These are phyloP conservation scores for Rhinolophus sinicus DNA, from an alignment of 2,113 vertebrate genomes.

Conservation along the genomic window DNA sequence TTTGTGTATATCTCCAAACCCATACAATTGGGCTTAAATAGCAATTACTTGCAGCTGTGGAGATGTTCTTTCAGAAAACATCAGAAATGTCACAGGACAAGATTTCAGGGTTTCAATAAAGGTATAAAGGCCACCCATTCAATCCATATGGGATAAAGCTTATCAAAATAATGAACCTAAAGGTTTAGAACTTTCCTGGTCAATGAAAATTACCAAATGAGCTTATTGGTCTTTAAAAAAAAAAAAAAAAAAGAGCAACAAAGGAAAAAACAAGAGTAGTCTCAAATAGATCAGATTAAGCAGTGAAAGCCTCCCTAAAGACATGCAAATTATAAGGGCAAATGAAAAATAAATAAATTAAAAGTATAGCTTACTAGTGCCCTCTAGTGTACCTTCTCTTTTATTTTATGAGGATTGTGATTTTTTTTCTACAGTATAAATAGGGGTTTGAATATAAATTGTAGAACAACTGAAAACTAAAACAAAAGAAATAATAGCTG, in stretches of 20 bases:
- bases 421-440: background rate
- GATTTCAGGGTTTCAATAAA: conserved; percentile 44
- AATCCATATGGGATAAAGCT: conserved; percentile 42
- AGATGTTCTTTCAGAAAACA: conserved; percentile 58
- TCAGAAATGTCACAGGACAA: conserved; percentile 61
- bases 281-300: conserved; percentile 42
- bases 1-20: background rate
- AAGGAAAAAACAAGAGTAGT: background rate
- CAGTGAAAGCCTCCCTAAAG: background rate
- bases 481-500: background rate
- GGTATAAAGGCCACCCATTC: conserved; percentile 56
- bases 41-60: conserved; percentile 67
- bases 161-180: conserved; percentile 67
- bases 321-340: conserved; percentile 48
- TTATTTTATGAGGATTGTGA: background rate
- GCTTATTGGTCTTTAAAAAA: background rate
- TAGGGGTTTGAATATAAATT: background rate
- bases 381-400: conserved; percentile 80
- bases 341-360: conserved; percentile 62
- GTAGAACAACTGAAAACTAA: conserved; percentile 4
- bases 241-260: background rate
- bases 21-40: conserved; percentile 60
- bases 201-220: conserved; percentile 59
- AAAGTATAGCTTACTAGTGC: conserved; percentile 81
- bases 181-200: conserved; percentile 52